Evolutionary conservation across 2,888 invertebrate genomes (phyloP).

Genomic region (Linyphia triangularis): DNA sequence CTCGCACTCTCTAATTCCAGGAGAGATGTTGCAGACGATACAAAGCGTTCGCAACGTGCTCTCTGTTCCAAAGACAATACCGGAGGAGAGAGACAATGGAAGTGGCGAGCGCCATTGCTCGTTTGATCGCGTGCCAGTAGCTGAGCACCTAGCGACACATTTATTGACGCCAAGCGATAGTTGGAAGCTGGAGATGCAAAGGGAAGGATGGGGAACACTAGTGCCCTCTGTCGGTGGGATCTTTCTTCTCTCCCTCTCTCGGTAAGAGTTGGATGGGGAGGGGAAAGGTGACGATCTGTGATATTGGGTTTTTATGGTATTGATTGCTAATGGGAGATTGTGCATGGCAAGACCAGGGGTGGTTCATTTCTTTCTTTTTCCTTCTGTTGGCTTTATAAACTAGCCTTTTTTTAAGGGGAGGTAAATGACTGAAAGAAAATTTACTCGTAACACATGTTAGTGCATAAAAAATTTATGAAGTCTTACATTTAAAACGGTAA

Average conservation of each 20-base stretch:
- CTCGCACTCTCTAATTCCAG: background rate
- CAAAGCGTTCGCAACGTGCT: background rate
- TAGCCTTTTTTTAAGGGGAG: background rate
- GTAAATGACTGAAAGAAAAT: no score
- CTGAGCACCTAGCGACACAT: slow-evolving; percentile 22
- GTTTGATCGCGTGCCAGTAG: slow-evolving; percentile 44
- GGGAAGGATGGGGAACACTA: slow-evolving; percentile 45
- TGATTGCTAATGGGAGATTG: background rate
- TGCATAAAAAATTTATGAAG: no score
- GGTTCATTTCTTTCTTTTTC: background rate
- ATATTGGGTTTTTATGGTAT: background rate
- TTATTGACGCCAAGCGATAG: slow-evolving; percentile 17
- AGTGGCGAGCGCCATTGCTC: slow-evolving; percentile 51
- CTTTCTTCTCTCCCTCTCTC: background rate
- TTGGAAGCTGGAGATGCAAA: slow-evolving; percentile 23
- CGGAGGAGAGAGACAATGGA: no score
- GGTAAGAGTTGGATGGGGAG: no score
- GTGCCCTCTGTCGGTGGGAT: slow-evolving; percentile 39
- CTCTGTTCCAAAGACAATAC: background rate
- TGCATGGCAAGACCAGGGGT: background rate
- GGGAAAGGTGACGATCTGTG: background rate
- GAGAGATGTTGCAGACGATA: background rate
- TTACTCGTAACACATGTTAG: no score
- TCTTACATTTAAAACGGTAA: no score
- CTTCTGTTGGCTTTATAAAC: background rate